Conservation (phyloP, 2,888 invertebrate genomes). For the Phania funesta region DNA sequence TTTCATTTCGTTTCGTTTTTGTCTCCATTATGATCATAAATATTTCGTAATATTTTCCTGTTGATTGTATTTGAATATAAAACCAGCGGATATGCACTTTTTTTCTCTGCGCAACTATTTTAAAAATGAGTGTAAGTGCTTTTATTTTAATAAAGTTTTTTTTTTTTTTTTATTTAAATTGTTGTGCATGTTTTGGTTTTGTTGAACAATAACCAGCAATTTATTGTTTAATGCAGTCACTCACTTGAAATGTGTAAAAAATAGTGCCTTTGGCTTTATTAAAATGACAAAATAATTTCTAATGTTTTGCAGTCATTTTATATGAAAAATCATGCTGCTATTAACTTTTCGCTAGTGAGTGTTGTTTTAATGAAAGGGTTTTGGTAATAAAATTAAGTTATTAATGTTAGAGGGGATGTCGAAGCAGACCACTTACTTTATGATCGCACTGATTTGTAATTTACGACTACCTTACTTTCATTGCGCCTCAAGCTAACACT, state of each 20-base stretch:
- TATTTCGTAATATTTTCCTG: slow-evolving; percentile 66
- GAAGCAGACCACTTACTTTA: too few relatives aligned
- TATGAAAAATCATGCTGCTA: too few relatives aligned
- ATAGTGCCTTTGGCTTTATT: not conserved
- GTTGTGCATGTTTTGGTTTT: not conserved
- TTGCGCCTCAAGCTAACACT: too few relatives aligned
- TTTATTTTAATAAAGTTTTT: slow-evolving; percentile 42
- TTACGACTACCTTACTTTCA: too few relatives aligned
- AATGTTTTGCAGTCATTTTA: too few relatives aligned
- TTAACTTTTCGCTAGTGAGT: too few relatives aligned
- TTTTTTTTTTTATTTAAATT: not conserved
- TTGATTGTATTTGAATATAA: slow-evolving; percentile 51
- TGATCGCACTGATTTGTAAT: too few relatives aligned
- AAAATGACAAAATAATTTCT: too few relatives aligned
- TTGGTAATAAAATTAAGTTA: too few relatives aligned
- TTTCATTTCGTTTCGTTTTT: not conserved
- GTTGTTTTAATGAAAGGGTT: too few relatives aligned
- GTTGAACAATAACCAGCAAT: slow-evolving; percentile 11
- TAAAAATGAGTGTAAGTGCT: slow-evolving; percentile 24
- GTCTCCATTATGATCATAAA: slow-evolving; percentile 51
- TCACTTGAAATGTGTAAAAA: slow-evolving; percentile 16
- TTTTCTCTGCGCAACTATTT: slow-evolving; percentile 25
- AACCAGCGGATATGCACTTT: slow-evolving; percentile 45
- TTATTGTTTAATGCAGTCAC: slow-evolving; percentile 8
- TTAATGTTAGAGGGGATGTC: too few relatives aligned